Evolutionary conservation across 2,797 vertebrate genomes (phyloP).

Genomic region (Diplodus puntazzo): DNA sequence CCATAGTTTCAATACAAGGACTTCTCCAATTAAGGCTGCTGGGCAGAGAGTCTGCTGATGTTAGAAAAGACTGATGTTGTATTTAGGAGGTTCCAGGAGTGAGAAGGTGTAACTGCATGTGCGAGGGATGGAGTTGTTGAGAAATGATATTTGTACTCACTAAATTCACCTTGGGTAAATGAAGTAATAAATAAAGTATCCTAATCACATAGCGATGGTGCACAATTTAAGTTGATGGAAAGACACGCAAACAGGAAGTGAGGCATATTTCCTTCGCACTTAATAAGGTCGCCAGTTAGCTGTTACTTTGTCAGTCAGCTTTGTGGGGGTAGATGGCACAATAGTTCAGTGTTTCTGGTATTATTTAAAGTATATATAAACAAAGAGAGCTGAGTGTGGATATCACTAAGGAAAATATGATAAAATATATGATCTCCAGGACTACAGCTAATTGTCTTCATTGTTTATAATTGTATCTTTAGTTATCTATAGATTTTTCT

Average conservation of each 20-base stretch:
- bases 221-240: slow-evolving; percentile 31
- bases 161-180: slow-evolving; percentile 35
- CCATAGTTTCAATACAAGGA: neutral
- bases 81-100: neutral
- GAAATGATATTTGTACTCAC: slow-evolving; percentile 27
- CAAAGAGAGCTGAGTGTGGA: neutral
- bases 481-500: neutral
- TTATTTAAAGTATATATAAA: slow-evolving; percentile 1
- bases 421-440: neutral
- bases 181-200: slow-evolving; percentile 47
- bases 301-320: slow-evolving; percentile 25
- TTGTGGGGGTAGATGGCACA: slow-evolving; percentile 20
- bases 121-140: slow-evolving; percentile 3
- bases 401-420: neutral
- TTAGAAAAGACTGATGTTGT: neutral
- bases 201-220: slow-evolving; percentile 19
- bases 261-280: slow-evolving; percentile 28
- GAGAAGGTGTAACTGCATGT: neutral
- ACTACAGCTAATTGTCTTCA: neutral
- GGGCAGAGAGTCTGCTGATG: neutral
- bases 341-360: neutral
- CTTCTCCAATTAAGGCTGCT: neutral
- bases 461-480: neutral
- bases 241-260: slow-evolving; percentile 52
- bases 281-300: slow-evolving; percentile 54